These are phyloP conservation scores for Hydropsyche tenuis DNA, from an alignment of 1,140 invertebrate species.

Conservation along the genomic window DNA sequence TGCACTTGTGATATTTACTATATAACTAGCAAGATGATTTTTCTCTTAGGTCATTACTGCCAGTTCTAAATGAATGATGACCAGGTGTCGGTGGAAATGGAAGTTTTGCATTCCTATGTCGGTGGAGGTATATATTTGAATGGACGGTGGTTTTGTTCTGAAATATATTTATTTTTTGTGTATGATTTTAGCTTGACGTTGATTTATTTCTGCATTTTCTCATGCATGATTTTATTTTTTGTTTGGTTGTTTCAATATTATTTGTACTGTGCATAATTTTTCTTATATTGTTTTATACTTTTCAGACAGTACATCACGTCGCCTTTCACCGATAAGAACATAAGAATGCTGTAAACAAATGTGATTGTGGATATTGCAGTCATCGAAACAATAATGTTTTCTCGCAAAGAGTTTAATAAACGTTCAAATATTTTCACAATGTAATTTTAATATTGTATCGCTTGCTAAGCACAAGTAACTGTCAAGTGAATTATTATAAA, in stretches of 20 bases:
- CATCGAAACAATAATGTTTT: background rate
- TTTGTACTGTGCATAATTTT: no score
- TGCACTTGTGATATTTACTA: background rate
- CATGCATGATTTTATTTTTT: constrained; percentile 40
- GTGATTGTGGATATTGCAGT: background rate
- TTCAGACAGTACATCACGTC: constrained; percentile 67
- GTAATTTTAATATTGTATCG: background rate
- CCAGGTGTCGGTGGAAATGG: constrained; percentile 16
- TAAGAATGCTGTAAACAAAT: constrained; percentile 63
- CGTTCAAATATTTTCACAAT: background rate
- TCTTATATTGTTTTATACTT: constrained; percentile 48
- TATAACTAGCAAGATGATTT: background rate
- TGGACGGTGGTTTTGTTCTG: background rate
- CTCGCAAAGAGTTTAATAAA: background rate
- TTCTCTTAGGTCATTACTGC: constrained; percentile 47
- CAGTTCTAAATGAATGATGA: constrained; percentile 49
- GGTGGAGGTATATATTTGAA: constrained; percentile 43
- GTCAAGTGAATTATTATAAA: background rate
- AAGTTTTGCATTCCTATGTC: constrained; percentile 33
- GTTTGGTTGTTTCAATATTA: constrained; percentile 5
- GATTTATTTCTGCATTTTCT: background rate
- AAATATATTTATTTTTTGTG: constrained; percentile 8
- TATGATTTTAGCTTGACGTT: no score
- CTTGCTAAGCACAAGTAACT: constrained; percentile 13
- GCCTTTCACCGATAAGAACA: constrained; percentile 67